Evolutionary conservation across 1,140 invertebrate genomes (phyloP).

Genomic region (Vanessa atalanta): DNA sequence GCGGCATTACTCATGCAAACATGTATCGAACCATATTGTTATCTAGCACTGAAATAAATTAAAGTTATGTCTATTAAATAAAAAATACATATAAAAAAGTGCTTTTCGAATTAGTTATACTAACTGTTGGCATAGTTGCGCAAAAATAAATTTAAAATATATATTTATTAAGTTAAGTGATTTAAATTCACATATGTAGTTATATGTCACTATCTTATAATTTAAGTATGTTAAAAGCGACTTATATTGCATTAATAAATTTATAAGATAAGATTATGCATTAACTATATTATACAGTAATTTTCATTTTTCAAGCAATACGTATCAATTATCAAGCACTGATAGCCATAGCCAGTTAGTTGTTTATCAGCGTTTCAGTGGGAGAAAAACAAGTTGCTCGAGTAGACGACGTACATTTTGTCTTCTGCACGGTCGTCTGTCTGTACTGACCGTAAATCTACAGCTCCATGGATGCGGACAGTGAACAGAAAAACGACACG

Average conservation of each 20-base stretch:
- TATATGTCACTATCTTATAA: background rate
- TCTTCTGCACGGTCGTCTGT: conserved; percentile 40
- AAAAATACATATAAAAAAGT: no score
- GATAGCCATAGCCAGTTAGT: conserved; percentile 53
- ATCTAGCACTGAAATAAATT: no score
- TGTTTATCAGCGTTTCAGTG: conserved; percentile 54
- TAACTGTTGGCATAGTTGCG: no score
- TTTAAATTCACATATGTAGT: background rate
- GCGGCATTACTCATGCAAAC: no score
- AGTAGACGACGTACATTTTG: conserved; percentile 40
- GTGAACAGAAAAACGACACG: conserved; percentile 35
- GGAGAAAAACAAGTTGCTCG: conserved; percentile 42
- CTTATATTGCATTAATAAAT: conserved; percentile 33
- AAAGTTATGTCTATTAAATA: no score
- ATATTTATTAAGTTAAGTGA: no score
- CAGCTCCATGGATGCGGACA: conserved; percentile 39
- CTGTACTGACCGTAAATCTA: conserved; percentile 42
- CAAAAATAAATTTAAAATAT: no score
- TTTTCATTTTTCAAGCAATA: conserved; percentile 34
- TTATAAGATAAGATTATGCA: conserved; percentile 38
- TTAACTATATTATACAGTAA: conserved; percentile 43
- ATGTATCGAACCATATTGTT: no score
- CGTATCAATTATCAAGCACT: conserved; percentile 41
- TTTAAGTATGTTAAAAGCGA: background rate
- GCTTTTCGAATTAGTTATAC: no score